A percentile compares a stretch with the other conserved stretches of the same genome.
phyloP scores from a whole-genome alignment of 2,888 invertebrate species.

The Plebejus anna region DNA sequence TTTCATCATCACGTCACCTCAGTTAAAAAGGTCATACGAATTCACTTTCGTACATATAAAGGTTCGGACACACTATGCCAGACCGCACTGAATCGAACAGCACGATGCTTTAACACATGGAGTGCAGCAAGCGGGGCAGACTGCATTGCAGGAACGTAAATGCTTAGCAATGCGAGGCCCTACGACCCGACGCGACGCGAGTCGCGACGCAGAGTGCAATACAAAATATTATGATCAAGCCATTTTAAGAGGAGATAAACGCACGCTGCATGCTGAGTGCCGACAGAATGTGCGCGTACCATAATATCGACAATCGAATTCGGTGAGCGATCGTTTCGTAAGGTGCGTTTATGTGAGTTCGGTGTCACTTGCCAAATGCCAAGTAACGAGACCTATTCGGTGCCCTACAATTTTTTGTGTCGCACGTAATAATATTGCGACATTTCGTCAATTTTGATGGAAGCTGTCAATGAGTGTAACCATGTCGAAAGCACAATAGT shows the following conservation, averaged over 20 bases:
- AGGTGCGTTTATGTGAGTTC: slow-evolving; percentile 36
- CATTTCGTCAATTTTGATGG: slow-evolving; percentile 13
- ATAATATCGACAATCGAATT: background rate
- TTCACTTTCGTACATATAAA: slow-evolving; percentile 31
- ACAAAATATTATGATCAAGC: too few species aligned
- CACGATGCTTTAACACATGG: too few species aligned
- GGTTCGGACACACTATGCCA: background rate
- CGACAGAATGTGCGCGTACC: too few species aligned
- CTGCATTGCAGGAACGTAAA: too few species aligned
- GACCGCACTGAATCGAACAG: background rate
- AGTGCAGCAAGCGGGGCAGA: too few species aligned
- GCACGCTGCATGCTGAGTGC: too few species aligned
- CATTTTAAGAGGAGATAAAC: too few species aligned
- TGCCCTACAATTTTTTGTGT: slow-evolving; percentile 58
- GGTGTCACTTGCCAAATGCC: slow-evolving; percentile 45
- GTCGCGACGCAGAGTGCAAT: too few species aligned
- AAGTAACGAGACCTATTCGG: slow-evolving; percentile 43
- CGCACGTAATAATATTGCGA: slow-evolving; percentile 18
- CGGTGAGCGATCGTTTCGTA: slow-evolving; percentile 13
- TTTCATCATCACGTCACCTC: slow-evolving; percentile 5
- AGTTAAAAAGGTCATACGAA: slow-evolving; percentile 2
- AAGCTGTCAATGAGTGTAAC: background rate
- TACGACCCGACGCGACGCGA: too few species aligned
- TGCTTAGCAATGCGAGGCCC: too few species aligned
- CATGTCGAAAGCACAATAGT: background rate